Evolutionary conservation across 2,113 vertebrate genomes (phyloP).

Genomic region (Prietella phreatophila): DNA sequence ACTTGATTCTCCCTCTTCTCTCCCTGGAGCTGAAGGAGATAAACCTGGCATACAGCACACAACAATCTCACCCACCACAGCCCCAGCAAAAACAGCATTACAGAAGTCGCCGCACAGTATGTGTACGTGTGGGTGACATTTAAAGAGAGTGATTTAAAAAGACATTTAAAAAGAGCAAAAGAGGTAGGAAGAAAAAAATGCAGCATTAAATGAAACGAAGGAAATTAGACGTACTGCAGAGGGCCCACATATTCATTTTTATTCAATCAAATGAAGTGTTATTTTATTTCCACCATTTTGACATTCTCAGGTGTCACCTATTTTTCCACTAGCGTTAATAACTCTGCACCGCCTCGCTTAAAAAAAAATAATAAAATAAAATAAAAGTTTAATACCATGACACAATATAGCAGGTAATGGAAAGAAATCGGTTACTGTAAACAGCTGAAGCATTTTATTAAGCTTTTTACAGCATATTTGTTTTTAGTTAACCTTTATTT

Average conservation of each 20-base stretch:
- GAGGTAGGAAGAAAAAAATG: background rate
- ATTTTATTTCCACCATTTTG: background rate
- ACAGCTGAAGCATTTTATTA: slow-evolving; percentile 4
- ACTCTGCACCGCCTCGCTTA: background rate
- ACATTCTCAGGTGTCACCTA: background rate
- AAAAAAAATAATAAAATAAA: too few relatives aligned
- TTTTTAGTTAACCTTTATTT: slow-evolving; percentile 21
- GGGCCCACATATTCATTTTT: background rate
- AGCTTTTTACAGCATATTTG: background rate
- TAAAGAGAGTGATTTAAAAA: too few relatives aligned
- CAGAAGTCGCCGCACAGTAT: background rate
- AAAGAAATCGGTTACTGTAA: background rate
- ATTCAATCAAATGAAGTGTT: background rate
- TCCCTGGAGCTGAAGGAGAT: slow-evolving; percentile 14
- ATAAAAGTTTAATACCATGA: background rate
- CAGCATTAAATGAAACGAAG: background rate
- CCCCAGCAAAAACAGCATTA: slow-evolving; percentile 22
- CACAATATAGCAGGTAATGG: background rate
- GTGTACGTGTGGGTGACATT: slow-evolving; percentile 10
- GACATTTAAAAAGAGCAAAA: too few relatives aligned
- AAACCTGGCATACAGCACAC: slow-evolving; percentile 20
- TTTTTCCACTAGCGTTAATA: slow-evolving; percentile 10
- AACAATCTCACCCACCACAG: slow-evolving; percentile 18
- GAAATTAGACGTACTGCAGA: background rate
- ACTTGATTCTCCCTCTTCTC: slow-evolving; percentile 32